These are phyloP conservation scores for Motacilla tschutschensis DNA, from an alignment of 2,113 vertebrate genomes.

Conservation along the genomic window DNA sequence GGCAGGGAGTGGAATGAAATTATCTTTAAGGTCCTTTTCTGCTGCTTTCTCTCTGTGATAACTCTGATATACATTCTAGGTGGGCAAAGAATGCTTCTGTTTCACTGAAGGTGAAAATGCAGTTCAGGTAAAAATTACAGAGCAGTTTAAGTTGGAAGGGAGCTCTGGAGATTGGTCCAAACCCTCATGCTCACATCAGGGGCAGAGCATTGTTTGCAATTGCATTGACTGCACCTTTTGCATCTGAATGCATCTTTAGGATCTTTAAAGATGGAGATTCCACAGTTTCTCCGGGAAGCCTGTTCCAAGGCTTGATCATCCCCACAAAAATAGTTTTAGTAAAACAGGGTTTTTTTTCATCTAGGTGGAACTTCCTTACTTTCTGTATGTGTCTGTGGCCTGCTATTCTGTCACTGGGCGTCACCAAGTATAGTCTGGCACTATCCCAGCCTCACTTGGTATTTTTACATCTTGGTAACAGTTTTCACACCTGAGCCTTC, in stretches of 20 bases:
- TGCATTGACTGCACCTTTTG: background rate
- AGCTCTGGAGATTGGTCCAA: background rate
- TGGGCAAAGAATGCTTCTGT: background rate
- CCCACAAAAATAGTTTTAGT: no score
- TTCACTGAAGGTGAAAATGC: background rate
- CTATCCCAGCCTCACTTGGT: background rate
- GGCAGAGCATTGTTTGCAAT: background rate
- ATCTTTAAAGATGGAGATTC: background rate
- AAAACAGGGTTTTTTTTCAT: background rate
- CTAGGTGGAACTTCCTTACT: background rate
- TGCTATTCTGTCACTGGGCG: background rate
- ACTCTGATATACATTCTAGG: background rate
- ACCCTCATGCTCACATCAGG: background rate
- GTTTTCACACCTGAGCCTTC: background rate
- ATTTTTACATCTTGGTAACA: background rate
- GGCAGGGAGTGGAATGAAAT: accelerated
- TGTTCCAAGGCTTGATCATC: background rate
- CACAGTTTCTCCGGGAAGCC: background rate
- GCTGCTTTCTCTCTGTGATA: background rate
- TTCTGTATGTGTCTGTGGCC: background rate
- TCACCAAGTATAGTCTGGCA: background rate
- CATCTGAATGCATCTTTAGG: background rate
- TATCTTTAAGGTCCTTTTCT: background rate
- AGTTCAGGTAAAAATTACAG: background rate
- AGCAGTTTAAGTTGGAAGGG: background rate